Evolutionary conservation across 2,888 invertebrate species (phyloP).

Genomic region (Leptinotarsa haldemani): DNA sequence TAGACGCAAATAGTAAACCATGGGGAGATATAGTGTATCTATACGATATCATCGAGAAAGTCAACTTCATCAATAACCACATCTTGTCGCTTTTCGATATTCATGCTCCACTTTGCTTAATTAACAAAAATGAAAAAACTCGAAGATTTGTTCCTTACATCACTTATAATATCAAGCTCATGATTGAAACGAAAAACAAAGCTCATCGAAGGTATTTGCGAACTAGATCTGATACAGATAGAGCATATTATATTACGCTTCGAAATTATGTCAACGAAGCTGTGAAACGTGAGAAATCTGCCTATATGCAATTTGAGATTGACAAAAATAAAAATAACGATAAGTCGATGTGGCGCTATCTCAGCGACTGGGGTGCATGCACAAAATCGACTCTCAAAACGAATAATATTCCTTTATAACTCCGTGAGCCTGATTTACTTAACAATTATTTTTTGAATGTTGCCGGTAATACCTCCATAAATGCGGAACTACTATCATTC

Average conservation of each 20-base stretch:
- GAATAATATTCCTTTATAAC: too few relatives aligned
- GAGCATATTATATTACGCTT: slow-evolving; percentile 4
- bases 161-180: slow-evolving; percentile 8
- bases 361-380: too few relatives aligned
- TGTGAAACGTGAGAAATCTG: slow-evolving; percentile 16
- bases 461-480: slow-evolving; percentile 12
- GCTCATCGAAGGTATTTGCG: not conserved
- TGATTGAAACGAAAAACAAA: slow-evolving; percentile 6
- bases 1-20: not conserved
- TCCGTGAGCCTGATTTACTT: too few relatives aligned
- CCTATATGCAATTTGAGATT: slow-evolving; percentile 11
- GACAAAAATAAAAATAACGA: slow-evolving; percentile 16
- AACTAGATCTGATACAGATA: slow-evolving; percentile 11
- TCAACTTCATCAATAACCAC: not conserved
- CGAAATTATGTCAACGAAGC: not conserved
- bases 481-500: too few relatives aligned
- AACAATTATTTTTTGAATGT: too few relatives aligned
- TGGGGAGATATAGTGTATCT: slow-evolving; percentile 5
- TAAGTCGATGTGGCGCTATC: slow-evolving; percentile 1
- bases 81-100: not conserved
- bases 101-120: not conserved
- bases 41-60: not conserved
- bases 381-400: too few relatives aligned
- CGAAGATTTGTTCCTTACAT: not conserved
- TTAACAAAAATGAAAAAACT: not conserved